These are phyloP conservation scores for Ceratina australensis DNA, from an alignment of 1,140 invertebrate species.

Conservation along the genomic window DNA sequence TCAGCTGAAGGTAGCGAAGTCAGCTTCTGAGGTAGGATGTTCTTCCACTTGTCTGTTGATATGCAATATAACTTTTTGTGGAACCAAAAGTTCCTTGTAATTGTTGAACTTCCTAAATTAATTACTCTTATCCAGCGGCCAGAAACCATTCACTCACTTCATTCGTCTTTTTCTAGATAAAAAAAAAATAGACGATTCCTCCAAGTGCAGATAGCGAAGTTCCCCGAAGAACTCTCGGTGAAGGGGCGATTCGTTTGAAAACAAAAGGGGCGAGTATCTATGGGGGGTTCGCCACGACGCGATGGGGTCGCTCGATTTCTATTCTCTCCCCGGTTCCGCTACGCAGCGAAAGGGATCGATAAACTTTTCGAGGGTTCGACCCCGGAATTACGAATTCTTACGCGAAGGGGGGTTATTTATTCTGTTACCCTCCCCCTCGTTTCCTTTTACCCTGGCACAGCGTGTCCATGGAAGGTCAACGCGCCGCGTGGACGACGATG, in stretches of 20 bases:
- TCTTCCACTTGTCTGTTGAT: too few species aligned
- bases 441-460: slow-evolving; percentile 29
- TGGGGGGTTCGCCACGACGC: slow-evolving; percentile 1
- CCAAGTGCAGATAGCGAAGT: background rate
- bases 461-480: slow-evolving; percentile 58
- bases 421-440: slow-evolving; percentile 43
- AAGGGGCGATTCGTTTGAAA: background rate
- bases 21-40: too few species aligned
- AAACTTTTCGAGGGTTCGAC: slow-evolving; percentile 56
- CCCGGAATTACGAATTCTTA: slow-evolving; percentile 67
- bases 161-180: background rate
- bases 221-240: background rate
- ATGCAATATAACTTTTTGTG: too few species aligned
- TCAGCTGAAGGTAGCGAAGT: too few species aligned
- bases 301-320: slow-evolving; percentile 41
- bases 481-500: slow-evolving; percentile 45
- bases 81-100: too few species aligned
- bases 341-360: slow-evolving; percentile 44
- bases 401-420: slow-evolving; percentile 60
- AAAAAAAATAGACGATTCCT: background rate
- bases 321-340: slow-evolving; percentile 2
- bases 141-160: background rate
- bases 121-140: too few species aligned
- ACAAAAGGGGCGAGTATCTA: slow-evolving; percentile 20
- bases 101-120: too few species aligned